Evolutionary conservation across 1,140 invertebrate species (phyloP), one percentile per base, ranked within the genome.

Genomic region (Diorhabda sublineata): DNA sequence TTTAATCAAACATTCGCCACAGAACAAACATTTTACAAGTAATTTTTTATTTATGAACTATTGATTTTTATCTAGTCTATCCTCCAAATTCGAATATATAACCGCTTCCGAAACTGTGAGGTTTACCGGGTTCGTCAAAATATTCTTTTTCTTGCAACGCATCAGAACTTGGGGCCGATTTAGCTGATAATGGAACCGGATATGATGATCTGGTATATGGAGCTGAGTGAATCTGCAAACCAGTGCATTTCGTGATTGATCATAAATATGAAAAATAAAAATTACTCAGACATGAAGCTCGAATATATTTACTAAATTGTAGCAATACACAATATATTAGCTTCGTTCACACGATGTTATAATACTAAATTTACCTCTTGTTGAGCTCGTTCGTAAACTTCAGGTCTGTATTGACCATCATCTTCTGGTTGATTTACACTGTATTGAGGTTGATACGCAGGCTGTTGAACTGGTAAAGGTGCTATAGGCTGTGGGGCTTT

Each of bases 101-200:
- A 57, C 87, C 87, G n/a, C 76, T 79, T 4, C 87, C 87, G 74
- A 87, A 88, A 58, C 77, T 84, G 75, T 87, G 82, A 0, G 86
- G 82, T 71, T 82, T 82, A 47, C 81, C 81, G 58, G 82, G 80
- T 62, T 78, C 78, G 58, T 81, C 79, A 57, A 75, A 73, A 56
- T 77, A 81, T 52, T 78, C 76, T 67, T 71, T 76, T 4, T 75
- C 72, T 5, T 72, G 69, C 9, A 72, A 47, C 1, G 68, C 45
- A 61, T 77, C 75, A 3, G 67, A 57, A 42, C 56, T 71, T 3
- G 69, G 71, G 2, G 68, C 44, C 3, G 72, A 65, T 42, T 45
- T 58, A 9, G 61, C 60, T 45, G 59, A 8, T 52, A 45, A 45
- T 57, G 69, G 45, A 44, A 61, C 4, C 8, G 43, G 66, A 52